These are phyloP conservation scores for Neomicropteryx cornuta DNA, from an alignment of 1,140 invertebrate genomes.

Conservation along the genomic window DNA sequence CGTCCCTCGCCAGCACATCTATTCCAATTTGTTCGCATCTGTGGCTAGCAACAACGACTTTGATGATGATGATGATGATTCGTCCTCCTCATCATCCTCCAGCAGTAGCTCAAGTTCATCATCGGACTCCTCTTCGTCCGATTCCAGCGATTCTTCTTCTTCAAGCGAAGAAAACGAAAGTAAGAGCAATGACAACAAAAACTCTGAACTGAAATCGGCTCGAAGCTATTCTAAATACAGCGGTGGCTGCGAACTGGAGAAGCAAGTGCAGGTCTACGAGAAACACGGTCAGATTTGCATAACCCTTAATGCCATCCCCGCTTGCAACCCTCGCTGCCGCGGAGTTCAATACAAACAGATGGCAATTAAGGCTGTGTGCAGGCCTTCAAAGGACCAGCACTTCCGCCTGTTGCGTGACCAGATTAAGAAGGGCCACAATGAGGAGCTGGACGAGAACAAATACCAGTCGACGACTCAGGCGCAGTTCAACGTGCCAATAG, in stretches of 20 bases:
- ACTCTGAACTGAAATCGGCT: slow-evolving; percentile 24
- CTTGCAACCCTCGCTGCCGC: slow-evolving; percentile 34
- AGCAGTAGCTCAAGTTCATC: slow-evolving; percentile 11
- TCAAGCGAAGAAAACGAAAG: no score
- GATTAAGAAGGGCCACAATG: slow-evolving; percentile 43
- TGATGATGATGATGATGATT: slow-evolving; percentile 24
- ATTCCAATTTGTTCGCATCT: slow-evolving; percentile 34
- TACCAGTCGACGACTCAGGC: slow-evolving; percentile 11
- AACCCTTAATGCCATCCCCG: slow-evolving; percentile 32
- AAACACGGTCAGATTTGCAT: slow-evolving; percentile 44
- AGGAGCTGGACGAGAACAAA: slow-evolving; percentile 36
- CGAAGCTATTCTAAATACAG: slow-evolving; percentile 21
- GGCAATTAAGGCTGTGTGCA: slow-evolving; percentile 40
- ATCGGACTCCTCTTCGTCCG: slow-evolving; percentile 1
- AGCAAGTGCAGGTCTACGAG: slow-evolving; percentile 37
- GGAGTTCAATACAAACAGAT: slow-evolving; percentile 20
- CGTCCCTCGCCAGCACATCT: slow-evolving; percentile 18
- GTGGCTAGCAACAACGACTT: no score
- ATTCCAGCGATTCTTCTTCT: slow-evolving; percentile 6
- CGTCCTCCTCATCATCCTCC: slow-evolving; percentile 18
- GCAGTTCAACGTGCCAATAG: slow-evolving; percentile 26
- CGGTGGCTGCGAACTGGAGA: slow-evolving; percentile 19
- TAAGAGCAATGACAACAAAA: no score
- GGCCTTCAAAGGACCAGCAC: slow-evolving; percentile 25
- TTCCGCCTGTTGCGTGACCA: slow-evolving; percentile 34